Evolutionary conservation across 2,888 invertebrate species (phyloP).

Genomic region (Pseudanteris insignis): DNA sequence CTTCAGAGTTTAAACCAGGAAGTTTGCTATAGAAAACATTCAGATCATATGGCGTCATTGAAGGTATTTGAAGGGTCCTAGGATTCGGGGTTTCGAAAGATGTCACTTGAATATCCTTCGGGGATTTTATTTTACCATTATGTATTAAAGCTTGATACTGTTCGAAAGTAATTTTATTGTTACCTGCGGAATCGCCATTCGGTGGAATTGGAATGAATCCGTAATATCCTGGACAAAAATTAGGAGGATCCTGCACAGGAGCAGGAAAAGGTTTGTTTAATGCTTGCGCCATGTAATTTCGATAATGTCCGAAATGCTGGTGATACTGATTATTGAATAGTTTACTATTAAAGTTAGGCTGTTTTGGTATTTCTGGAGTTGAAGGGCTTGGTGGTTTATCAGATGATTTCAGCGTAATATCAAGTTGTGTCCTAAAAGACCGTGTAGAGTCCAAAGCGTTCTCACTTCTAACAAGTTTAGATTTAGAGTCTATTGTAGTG

Average conservation of each 20-base stretch:
- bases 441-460: constrained; percentile 46
- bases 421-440: constrained; percentile 62
- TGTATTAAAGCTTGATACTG: constrained; percentile 23
- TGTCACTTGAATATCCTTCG: constrained; percentile 59
- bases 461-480: constrained; percentile 54
- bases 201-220: constrained; percentile 37
- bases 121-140: constrained; percentile 22
- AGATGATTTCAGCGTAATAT: constrained; percentile 57
- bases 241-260: constrained; percentile 49
- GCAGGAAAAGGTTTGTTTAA: constrained; percentile 52
- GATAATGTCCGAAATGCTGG: constrained; percentile 53
- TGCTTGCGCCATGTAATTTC: constrained; percentile 46
- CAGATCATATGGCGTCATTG: constrained; percentile 52
- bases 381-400: constrained; percentile 40
- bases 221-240: constrained; percentile 33
- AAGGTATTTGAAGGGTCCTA: constrained; percentile 53
- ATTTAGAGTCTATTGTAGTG: constrained; percentile 44
- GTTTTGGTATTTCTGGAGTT: constrained; percentile 56
- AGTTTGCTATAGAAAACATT: constrained; percentile 48
- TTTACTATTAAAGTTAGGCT: constrained; percentile 56
- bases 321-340: constrained; percentile 58
- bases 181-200: not conserved
- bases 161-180: constrained; percentile 13
- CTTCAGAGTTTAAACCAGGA: constrained; percentile 45
- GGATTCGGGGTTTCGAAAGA: constrained; percentile 63